Evolutionary conservation across 2,888 invertebrate genomes (phyloP), one percentile per base, ranked within the genome.

Genomic region (Gastrophysa polygoni): DNA sequence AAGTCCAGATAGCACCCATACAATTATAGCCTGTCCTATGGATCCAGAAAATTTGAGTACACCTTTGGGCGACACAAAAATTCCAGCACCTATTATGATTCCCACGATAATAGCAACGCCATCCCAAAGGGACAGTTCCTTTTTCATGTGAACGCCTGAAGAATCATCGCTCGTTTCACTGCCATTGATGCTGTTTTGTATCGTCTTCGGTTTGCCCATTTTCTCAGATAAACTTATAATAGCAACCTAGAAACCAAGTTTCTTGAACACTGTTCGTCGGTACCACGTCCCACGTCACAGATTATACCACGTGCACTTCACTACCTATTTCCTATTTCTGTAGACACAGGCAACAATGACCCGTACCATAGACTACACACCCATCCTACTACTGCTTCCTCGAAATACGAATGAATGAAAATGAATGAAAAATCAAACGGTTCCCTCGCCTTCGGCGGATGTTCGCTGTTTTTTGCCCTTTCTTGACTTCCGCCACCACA

Each of bases 11-110:
- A 91, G 80, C 0, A 90, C 84, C 98, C 98, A 98, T 52, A 98
- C 89, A 2, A 92, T 80, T 18, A 98, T 82, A 0, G 96, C 93
- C 29, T 93, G 87, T 68, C 96, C 96, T 11, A 95, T 92, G 3
- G 95, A 94, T 20, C 94, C 93, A 7, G 95, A 93, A 82, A 96
- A 92, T 73, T 88, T 85, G 59, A 98, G 86, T 1, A 98, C 96
- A 68, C 97, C 98, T 80, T 93, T 94, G 0, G 98, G 98, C 0
- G 96, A 93, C 68, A 98, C 92, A 80, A 98, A 98, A 77, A 98
- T 98, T 28, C 95, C 92, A 69, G 96, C 96, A n/a, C 98, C 98
- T 75, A 96, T 92, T 73, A 97, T 96, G 61, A 95, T 93, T 57
- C 97, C 97, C 63, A 96, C 85, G 75, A 97, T 97, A 71, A 97